Base-by-base conservation (phyloP, 1,140 invertebrate species). In the Tetragonula clypearis region DNA sequence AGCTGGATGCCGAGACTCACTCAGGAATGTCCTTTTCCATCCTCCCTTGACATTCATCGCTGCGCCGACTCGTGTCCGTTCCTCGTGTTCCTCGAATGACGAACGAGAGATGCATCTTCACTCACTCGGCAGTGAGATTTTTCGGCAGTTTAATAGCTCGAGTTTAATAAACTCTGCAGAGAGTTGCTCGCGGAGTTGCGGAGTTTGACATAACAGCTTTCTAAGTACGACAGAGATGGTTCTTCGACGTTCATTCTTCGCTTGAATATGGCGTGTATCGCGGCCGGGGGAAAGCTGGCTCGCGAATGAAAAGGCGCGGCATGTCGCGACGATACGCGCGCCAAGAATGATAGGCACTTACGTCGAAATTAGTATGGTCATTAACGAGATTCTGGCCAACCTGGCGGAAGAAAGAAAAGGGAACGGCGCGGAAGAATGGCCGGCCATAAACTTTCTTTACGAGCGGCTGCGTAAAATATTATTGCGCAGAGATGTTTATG, bases 381-480 rank as follows among this genome's bases (percentile, higher is more conserved):
- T 79, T 84, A 86, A 84, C 85, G 49, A 78, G 78, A 53, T 79
- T 68, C 69, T 69, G 49, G 30, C 60, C 11, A 15, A 19, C 14
- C 19, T 14, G 15, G 30, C 4, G 21, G 35, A 12, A 66, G 41
- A 12, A n/a, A 21, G 58, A 83, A 14, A 72, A 41, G 30, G 79
- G 53, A 30, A 12, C 71, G 55, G 71, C 14, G 49, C 15, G 71
- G 71, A 74, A 81, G 53, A 85, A 80, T 53, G 21, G 75, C 53
- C 17, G 35, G 35, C 26, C 30, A 17, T 86, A 78, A 71, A 71
- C 65, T 62, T 79, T 26, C n/a, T 82, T 85, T 78, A 74, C 65
- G 78, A 77, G 35, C 55, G 49, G 35, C 81, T 41, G 66, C 74
- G 74, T 65, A 85, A 87, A 87, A 85, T 56, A 86, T 85, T 68